A percentile compares a stretch with the other conserved stretches of the same genome.
Conservation (phyloP, 2,888 invertebrate genomes). For the Psylliodes chrysocephalus region DNA sequence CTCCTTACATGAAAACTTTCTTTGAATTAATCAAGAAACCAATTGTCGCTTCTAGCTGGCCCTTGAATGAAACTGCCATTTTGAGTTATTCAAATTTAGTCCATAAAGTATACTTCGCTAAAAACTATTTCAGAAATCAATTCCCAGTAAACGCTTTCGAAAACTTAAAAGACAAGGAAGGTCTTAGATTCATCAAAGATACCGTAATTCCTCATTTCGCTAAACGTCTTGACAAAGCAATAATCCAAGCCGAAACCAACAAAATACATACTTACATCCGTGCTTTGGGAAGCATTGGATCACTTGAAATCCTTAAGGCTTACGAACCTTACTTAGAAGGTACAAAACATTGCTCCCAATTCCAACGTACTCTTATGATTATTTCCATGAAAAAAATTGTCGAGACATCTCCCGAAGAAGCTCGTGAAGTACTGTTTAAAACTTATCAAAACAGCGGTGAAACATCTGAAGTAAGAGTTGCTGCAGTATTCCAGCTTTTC, state of each 20-base stretch:
- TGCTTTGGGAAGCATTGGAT: constrained; percentile 74
- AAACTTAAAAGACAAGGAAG: constrained; percentile 67
- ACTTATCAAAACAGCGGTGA: constrained; percentile 76
- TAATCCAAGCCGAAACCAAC: constrained; percentile 67
- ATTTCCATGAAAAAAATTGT: constrained; percentile 68
- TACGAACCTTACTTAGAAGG: constrained; percentile 78
- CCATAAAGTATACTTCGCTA: constrained; percentile 71
- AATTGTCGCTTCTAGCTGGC: constrained; percentile 66
- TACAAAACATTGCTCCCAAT: constrained; percentile 66
- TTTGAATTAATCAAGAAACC: constrained; percentile 69
- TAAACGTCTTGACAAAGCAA: constrained; percentile 67
- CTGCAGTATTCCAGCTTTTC: constrained; percentile 72
- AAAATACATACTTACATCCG: constrained; percentile 71
- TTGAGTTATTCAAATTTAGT: constrained; percentile 71
- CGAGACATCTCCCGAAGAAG: constrained; percentile 66
- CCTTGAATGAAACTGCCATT: constrained; percentile 69
- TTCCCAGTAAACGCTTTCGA: constrained; percentile 76
- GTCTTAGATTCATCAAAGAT: constrained; percentile 64
- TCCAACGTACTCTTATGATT: constrained; percentile 74
- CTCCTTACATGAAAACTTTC: constrained; percentile 70
- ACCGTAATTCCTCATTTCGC: constrained; percentile 72
- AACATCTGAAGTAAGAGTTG: constrained; percentile 72
- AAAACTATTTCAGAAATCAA: constrained; percentile 68
- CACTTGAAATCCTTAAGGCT: constrained; percentile 69
- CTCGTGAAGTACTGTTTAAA: constrained; percentile 71